A percentile compares a stretch with the other conserved stretches of the same genome.
phyloP scores from a whole-genome alignment of 2,888 invertebrate species.

The Oscheius myriophilus region DNA sequence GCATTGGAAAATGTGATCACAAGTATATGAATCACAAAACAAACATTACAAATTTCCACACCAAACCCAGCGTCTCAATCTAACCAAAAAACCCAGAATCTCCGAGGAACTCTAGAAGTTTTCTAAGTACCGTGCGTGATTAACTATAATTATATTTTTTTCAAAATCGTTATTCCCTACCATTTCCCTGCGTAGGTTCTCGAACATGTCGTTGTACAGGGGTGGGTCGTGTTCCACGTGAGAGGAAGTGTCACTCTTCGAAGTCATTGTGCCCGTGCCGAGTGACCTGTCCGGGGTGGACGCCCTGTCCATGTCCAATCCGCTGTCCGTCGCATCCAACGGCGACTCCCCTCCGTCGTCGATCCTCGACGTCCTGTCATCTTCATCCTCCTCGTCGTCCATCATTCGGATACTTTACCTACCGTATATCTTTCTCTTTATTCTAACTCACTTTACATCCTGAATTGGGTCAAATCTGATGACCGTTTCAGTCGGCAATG shows the following conservation, averaged over 20 bases:
- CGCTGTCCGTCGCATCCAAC: slow-evolving; percentile 45
- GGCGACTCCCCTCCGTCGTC: slow-evolving; percentile 14
- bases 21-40: too few relatives aligned
- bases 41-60: too few relatives aligned
- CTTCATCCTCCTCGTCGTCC: slow-evolving; percentile 26
- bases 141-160: neutral
- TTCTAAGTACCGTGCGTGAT: too few relatives aligned
- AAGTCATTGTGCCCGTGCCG: slow-evolving; percentile 47
- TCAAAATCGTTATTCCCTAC: slow-evolving; percentile 33
- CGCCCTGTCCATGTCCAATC: slow-evolving; percentile 50
- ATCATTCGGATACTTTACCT: slow-evolving; percentile 19
- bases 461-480: too few relatives aligned
- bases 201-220: slow-evolving; percentile 63
- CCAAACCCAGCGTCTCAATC: too few relatives aligned
- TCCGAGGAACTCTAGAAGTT: too few relatives aligned
- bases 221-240: slow-evolving; percentile 27
- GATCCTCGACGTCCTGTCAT: slow-evolving; percentile 27
- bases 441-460: too few relatives aligned
- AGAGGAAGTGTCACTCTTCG: slow-evolving; percentile 33
- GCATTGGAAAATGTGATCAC: too few relatives aligned
- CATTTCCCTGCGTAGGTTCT: slow-evolving; percentile 67
- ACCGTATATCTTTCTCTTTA: too few relatives aligned
- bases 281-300: slow-evolving; percentile 52
- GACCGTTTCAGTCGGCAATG: neutral
- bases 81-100: too few relatives aligned